Evolutionary conservation across 2,888 invertebrate genomes (phyloP).

Genomic region (Elaeidobius kamerunicus): DNA sequence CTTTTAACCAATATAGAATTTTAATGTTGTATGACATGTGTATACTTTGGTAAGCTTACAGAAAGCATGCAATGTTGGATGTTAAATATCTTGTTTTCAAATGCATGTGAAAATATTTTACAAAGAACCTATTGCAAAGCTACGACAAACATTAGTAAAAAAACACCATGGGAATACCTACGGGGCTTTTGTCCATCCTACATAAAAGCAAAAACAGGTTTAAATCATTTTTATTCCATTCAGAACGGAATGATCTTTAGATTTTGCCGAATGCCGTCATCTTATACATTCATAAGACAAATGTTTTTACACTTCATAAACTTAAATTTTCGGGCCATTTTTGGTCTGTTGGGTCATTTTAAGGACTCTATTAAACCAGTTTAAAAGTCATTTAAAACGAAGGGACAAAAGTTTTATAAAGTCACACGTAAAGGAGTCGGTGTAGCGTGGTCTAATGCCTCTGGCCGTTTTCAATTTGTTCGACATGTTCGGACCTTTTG

Average conservation of each 20-base stretch:
- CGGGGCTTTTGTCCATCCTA: not conserved
- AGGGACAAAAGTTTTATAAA: conserved; percentile 20
- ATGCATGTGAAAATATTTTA: not conserved
- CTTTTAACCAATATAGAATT: no score
- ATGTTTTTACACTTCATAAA: conserved; percentile 30
- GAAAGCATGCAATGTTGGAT: not conserved
- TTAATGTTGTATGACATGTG: no score
- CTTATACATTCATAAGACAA: conserved; percentile 8
- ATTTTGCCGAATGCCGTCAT: not conserved
- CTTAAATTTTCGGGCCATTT: conserved; percentile 24
- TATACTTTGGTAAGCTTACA: no score
- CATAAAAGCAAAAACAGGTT: not conserved
- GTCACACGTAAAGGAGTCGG: conserved; percentile 13
- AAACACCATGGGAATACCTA: not conserved
- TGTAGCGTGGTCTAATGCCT: conserved; percentile 21
- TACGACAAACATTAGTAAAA: no score
- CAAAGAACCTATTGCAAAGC: no score
- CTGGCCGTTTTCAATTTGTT: conserved; percentile 26
- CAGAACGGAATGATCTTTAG: not conserved
- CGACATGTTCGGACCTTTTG: conserved; percentile 15
- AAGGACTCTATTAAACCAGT: conserved; percentile 29
- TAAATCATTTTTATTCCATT: not conserved
- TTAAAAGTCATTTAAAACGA: conserved; percentile 15
- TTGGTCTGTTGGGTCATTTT: conserved; percentile 21
- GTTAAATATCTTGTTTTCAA: no score